A percentile compares a stretch with the other conserved stretches of the same genome.
phyloP scores from a whole-genome alignment of 1,140 invertebrate genomes.

The Microplitis demolitor region DNA sequence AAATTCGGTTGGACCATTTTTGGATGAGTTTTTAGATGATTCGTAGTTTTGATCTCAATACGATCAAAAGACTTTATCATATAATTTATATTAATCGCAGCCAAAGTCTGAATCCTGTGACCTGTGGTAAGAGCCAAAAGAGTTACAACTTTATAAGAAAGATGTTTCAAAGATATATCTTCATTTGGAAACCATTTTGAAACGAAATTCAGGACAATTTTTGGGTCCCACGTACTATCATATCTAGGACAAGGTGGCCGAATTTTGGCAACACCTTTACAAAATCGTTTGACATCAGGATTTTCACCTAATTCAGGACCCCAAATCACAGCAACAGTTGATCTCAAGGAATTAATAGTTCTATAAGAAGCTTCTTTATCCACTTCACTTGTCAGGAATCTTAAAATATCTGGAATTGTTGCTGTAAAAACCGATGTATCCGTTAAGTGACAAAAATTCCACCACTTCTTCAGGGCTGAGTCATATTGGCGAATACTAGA shows the following conservation, averaged over 20 bases:
- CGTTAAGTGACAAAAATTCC: constrained; percentile 22
- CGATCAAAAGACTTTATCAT: neutral
- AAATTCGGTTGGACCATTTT: constrained; percentile 14
- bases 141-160: constrained; percentile 3
- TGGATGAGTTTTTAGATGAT: constrained; percentile 9
- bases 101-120: constrained; percentile 14
- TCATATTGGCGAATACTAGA: constrained; percentile 12
- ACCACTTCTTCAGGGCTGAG: constrained; percentile 15
- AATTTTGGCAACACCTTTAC: constrained; percentile 34
- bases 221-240: constrained; percentile 36
- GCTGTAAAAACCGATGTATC: constrained; percentile 6
- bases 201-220: constrained; percentile 33
- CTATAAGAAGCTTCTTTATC: constrained; percentile 33
- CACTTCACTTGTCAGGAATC: constrained; percentile 29
- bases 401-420: constrained; percentile 4
- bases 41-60: constrained; percentile 23
- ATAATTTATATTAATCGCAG: constrained; percentile 13
- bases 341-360: constrained; percentile 32
- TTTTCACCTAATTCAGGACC: constrained; percentile 30
- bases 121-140: constrained; percentile 13
- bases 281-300: constrained; percentile 30
- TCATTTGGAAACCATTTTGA: constrained; percentile 8
- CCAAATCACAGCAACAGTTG: constrained; percentile 31
- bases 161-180: constrained; percentile 26
- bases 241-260: constrained; percentile 35